These are phyloP conservation scores for Hydractinia symbiolongicarpus DNA, from an alignment of 30 jellyfish, hydroid and myxozoan species.

Conservation along the genomic window DNA sequence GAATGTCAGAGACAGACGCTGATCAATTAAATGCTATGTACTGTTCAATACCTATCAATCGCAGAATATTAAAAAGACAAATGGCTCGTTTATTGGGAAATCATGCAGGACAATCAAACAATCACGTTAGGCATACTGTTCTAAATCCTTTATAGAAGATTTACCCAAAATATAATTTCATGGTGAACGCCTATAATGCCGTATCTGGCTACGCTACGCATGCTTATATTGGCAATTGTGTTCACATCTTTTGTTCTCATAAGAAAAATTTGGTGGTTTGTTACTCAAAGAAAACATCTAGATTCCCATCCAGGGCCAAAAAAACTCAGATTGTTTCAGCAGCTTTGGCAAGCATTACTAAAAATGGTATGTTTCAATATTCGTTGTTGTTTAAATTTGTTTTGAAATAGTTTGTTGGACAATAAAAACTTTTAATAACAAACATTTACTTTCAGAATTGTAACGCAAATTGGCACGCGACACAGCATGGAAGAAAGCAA, in stretches of 20 bases:
- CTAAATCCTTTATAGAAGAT: background rate
- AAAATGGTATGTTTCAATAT: no score
- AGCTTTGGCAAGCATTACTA: no score
- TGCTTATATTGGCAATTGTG: background rate
- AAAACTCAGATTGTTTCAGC: no score
- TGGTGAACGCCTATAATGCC: background rate
- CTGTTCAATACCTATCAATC: background rate
- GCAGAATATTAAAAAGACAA: background rate
- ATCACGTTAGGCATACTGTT: background rate
- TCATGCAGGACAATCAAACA: background rate
- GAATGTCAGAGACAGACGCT: no score
- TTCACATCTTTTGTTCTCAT: background rate
- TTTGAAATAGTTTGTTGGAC: no score
- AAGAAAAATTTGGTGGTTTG: constrained; percentile 3
- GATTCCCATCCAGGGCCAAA: background rate
- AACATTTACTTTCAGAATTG: no score
- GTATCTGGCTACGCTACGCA: background rate
- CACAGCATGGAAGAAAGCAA: no score
- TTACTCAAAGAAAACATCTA: background rate
- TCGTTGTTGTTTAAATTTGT: no score
- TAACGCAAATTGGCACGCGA: no score
- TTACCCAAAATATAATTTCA: background rate
- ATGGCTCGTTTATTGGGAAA: background rate
- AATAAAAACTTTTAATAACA: no score
- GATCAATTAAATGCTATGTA: no score